phyloP scores from a whole-genome alignment of 1,140 invertebrate species.

The Tetranychus cinnabarinus region DNA sequence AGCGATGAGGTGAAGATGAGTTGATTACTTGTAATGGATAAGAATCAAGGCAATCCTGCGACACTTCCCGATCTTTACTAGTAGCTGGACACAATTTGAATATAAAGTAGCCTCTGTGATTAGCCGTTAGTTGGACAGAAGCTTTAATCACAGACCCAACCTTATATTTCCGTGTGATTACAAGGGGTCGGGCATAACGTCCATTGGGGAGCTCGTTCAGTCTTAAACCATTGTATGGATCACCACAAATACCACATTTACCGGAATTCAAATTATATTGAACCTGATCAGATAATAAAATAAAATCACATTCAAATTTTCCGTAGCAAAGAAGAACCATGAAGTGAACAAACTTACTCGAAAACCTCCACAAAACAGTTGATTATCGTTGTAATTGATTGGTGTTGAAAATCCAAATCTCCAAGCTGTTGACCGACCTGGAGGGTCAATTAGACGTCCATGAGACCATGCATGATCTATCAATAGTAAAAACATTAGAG shows the following conservation, averaged over 20 bases:
- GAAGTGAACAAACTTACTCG: too few species aligned
- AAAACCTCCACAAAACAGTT: slow-evolving; percentile 66
- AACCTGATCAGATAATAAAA: neutral
- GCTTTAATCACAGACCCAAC: slow-evolving; percentile 21
- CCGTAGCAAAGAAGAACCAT: too few species aligned
- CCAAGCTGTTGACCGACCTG: slow-evolving; percentile 57
- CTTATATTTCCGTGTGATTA: slow-evolving; percentile 24
- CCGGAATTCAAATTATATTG: neutral
- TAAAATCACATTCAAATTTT: neutral
- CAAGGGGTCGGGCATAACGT: slow-evolving; percentile 1
- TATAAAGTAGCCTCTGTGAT: slow-evolving; percentile 60
- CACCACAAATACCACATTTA: slow-evolving; percentile 39
- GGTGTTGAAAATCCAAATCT: slow-evolving; percentile 45
- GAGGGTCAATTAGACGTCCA: slow-evolving; percentile 57
- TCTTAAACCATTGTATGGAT: slow-evolving; percentile 32
- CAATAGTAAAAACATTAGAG: too few species aligned
- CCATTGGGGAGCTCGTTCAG: slow-evolving; percentile 31
- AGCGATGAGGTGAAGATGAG: neutral
- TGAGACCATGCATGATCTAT: slow-evolving; percentile 21
- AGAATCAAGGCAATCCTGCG: slow-evolving; percentile 31
- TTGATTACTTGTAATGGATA: neutral
- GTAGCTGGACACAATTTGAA: slow-evolving; percentile 47
- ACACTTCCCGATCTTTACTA: slow-evolving; percentile 22
- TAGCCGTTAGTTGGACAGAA: slow-evolving; percentile 33
- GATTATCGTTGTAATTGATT: slow-evolving; percentile 65